A percentile compares a stretch with the other conserved stretches of the same genome.
phyloP scores from a whole-genome alignment of 2,888 invertebrate genomes.

The Pristionchus mayeri region DNA sequence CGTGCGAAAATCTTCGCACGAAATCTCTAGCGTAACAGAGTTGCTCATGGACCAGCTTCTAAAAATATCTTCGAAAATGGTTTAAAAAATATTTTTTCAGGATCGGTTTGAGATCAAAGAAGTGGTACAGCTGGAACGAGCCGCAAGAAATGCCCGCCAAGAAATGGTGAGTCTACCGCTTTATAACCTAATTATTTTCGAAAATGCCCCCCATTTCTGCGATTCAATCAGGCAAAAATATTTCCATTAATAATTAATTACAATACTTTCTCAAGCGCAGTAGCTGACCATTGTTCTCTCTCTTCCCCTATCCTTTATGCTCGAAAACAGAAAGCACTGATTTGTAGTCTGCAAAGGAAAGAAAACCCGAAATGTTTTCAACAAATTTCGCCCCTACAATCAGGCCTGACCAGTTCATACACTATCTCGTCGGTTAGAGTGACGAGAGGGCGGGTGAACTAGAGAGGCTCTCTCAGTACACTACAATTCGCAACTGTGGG shows the following conservation, averaged over 20 bases:
- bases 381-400: no score
- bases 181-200: background rate
- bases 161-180: conserved; percentile 54
- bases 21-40: no score
- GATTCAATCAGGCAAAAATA: conserved; percentile 8
- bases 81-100: background rate
- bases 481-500: no score
- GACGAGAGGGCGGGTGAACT: no score
- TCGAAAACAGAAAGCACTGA: background rate
- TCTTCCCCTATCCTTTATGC: background rate
- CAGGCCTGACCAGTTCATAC: no score
- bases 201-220: background rate
- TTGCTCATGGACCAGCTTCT: no score
- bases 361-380: no score
- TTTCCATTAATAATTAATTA: background rate
- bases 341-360: no score
- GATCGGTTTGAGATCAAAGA: conserved; percentile 49
- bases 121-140: conserved; percentile 59
- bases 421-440: no score
- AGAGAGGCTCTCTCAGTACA: no score
- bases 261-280: background rate
- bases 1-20: no score
- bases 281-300: background rate
- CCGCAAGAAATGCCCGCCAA: conserved; percentile 51
- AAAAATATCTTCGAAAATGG: no score